Conservation (phyloP, 2,797 vertebrate genomes). For the Hyperoplus immaculatus region DNA sequence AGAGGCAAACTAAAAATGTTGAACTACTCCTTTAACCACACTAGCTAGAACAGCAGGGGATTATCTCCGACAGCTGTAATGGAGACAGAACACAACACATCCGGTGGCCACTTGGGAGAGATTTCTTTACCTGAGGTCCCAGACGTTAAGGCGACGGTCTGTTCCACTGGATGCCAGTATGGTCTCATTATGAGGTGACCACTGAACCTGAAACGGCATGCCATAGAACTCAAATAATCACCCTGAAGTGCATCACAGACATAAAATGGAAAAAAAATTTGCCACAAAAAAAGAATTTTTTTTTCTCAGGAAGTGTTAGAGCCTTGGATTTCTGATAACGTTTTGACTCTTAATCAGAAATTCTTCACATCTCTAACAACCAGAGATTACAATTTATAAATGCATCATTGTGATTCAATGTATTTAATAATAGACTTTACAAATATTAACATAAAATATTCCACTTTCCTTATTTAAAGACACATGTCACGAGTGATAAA, state of each 20-base stretch:
- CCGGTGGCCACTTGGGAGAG: neutral
- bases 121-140: conserved; percentile 91
- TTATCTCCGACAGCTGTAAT: neutral
- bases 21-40: neutral
- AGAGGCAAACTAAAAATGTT: too few relatives aligned
- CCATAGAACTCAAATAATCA: conserved; percentile 20
- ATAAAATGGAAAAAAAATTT: accelerated
- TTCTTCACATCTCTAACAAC: neutral
- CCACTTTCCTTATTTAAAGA: neutral
- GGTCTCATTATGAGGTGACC: conserved; percentile 94
- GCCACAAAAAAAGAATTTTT: neutral
- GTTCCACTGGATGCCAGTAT: conserved; percentile 93
- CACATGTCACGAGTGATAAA: neutral
- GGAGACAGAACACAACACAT: neutral
- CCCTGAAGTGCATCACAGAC: neutral
- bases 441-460: neutral
- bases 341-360: neutral
- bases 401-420: neutral
- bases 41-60: neutral
- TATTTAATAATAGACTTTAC: neutral
- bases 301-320: neutral
- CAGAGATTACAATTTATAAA: neutral
- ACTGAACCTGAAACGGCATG: conserved; percentile 87
- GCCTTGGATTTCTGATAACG: neutral
- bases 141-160: conserved; percentile 90